These are phyloP conservation scores for Hyposoter dolosus DNA, from an alignment of 2,888 invertebrate species.

Conservation along the genomic window DNA sequence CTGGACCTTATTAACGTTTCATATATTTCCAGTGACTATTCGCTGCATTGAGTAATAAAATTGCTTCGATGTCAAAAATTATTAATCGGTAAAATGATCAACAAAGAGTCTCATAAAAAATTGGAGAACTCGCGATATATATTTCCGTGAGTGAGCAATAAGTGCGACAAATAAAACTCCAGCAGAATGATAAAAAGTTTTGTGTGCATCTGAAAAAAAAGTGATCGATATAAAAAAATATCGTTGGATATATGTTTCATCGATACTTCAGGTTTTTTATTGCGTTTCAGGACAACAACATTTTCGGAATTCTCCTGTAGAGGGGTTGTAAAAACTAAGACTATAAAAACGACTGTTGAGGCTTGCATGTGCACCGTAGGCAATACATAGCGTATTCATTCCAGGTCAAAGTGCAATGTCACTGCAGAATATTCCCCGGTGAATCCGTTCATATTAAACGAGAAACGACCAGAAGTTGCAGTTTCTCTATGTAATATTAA, in stretches of 20 bases:
- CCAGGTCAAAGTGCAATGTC: conserved; percentile 58
- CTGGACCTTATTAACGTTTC: background rate
- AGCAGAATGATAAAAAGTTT: no score
- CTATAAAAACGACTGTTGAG: background rate
- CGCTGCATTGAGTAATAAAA: background rate
- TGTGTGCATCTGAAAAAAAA: background rate
- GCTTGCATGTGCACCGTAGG: background rate
- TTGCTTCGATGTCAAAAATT: background rate
- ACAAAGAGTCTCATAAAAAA: background rate
- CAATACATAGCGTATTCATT: conserved; percentile 22
- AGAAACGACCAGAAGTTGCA: conserved; percentile 59
- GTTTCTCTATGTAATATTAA: conserved; percentile 63
- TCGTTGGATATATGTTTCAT: background rate
- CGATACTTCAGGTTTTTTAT: background rate
- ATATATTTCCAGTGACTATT: background rate
- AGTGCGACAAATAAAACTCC: background rate
- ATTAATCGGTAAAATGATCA: background rate
- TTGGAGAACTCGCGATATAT: background rate
- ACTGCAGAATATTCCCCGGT: conserved; percentile 41
- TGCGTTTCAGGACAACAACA: background rate
- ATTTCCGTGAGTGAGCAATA: background rate
- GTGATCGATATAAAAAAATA: background rate
- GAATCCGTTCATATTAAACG: conserved; percentile 57
- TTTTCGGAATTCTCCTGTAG: background rate
- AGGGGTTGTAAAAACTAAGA: background rate